Conservation (phyloP, 2,113 vertebrate genomes). For the Psittacara wagleri region DNA sequence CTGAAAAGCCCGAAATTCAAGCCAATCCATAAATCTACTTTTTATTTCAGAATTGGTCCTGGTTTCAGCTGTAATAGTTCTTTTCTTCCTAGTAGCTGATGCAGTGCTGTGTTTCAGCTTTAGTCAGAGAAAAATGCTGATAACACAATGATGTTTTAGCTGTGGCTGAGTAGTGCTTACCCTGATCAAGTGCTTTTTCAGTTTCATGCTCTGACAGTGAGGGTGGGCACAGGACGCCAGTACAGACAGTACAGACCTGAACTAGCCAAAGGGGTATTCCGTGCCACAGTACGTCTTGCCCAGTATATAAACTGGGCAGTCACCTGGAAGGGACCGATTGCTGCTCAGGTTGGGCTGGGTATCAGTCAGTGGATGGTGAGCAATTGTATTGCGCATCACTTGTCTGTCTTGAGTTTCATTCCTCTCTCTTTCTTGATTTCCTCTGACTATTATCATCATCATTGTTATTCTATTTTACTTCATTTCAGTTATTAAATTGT, state of each 20-base stretch:
- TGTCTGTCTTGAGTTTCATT: background rate
- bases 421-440: background rate
- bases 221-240: background rate
- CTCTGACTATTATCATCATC: background rate
- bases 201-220: background rate
- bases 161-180: background rate
- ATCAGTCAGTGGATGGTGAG: background rate
- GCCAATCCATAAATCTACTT: background rate
- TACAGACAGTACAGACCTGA: background rate
- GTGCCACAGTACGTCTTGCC: background rate
- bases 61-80: background rate
- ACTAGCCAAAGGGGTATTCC: background rate
- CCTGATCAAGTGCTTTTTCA: background rate
- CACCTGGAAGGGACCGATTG: background rate
- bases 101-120: background rate
- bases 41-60: background rate
- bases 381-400: background rate
- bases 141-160: background rate
- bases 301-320: background rate
- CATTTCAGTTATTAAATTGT: background rate
- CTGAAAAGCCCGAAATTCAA: background rate
- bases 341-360: background rate
- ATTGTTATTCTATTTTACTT: background rate
- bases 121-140: background rate
- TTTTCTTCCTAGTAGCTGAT: background rate